Evolutionary conservation across 2,888 invertebrate genomes (phyloP).

Genomic region (Acholoe squamosa): DNA sequence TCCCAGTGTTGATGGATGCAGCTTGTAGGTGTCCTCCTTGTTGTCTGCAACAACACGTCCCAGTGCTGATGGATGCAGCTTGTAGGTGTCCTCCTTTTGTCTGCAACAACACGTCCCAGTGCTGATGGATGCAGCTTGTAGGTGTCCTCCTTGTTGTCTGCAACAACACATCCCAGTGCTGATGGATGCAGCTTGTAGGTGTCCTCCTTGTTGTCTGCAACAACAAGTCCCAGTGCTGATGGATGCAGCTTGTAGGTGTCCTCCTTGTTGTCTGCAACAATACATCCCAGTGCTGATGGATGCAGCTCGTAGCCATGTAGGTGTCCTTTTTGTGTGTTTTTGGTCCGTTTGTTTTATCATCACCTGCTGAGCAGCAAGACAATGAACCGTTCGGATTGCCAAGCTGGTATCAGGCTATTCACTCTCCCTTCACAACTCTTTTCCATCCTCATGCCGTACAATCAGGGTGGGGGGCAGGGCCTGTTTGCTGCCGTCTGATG

Average conservation of each 20-base stretch:
- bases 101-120: no score
- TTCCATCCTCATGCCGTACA: no score
- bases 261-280: no score
- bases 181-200: not conserved
- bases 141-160: not conserved
- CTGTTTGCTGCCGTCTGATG: not conserved
- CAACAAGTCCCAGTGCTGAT: no score
- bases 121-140: not conserved
- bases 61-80: not conserved
- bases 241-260: no score
- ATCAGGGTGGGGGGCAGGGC: not conserved
- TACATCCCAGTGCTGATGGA: not conserved
- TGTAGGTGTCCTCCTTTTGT: not conserved
- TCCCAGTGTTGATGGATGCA: not conserved
- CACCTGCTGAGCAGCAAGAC: not conserved
- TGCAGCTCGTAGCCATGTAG: not conserved
- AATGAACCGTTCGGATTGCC: not conserved
- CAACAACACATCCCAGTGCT: no score
- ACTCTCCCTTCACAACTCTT: no score
- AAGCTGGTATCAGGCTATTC: no score
- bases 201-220: not conserved
- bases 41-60: no score
- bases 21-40: not conserved
- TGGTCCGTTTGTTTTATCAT: conserved; percentile 10
- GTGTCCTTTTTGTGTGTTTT: not conserved